A percentile compares a stretch with the other conserved stretches of the same genome.
Conservation (phyloP, 2,888 invertebrate species). For the Microctonus hyperodae region DNA sequence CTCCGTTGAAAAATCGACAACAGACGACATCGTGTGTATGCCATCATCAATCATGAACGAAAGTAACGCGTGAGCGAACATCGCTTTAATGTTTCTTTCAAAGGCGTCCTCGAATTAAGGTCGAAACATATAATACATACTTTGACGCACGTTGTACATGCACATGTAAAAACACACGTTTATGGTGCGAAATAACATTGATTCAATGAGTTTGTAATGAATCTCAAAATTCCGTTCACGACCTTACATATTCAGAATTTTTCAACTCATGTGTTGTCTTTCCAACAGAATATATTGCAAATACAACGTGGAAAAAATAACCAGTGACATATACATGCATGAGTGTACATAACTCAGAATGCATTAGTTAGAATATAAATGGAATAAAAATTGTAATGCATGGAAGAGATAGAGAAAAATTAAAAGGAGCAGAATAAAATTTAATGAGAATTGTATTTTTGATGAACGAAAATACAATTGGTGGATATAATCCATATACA, state of each 20-base stretch:
- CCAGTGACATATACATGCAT: neutral
- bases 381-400: neutral
- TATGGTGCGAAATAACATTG: conserved; percentile 14
- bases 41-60: conserved; percentile 31
- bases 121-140: conserved; percentile 4
- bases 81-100: neutral
- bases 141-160: neutral
- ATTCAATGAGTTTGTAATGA: conserved; percentile 6
- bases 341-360: neutral
- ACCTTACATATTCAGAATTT: neutral
- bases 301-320: neutral
- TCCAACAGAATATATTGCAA: neutral
- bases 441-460: neutral
- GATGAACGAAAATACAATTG: neutral
- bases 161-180: neutral
- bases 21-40: neutral
- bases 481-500: conserved; percentile 2
- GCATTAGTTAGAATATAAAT: neutral
- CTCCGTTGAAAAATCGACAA: neutral
- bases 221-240: conserved; percentile 2
- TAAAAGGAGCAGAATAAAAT: neutral
- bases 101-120: conserved; percentile 27
- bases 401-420: neutral
- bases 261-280: neutral
- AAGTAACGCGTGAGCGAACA: conserved; percentile 16